Percentiles rank a stretch among this genome's conserved stretches.
Evolutionary conservation across 2,888 invertebrate genomes (phyloP).

Genomic region (Teinopalpus imperialis): DNA sequence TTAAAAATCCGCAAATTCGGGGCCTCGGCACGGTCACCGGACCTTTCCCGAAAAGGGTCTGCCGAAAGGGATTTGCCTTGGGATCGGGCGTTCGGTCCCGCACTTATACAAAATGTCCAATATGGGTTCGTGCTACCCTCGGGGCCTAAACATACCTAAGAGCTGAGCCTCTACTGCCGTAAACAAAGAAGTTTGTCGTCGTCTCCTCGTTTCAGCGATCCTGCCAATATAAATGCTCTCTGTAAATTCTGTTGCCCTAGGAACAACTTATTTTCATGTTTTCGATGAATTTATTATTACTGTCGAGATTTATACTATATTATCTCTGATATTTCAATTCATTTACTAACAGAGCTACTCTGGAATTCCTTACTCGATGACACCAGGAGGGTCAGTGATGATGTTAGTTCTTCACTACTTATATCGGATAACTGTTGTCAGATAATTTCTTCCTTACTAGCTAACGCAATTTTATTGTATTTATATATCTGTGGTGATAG

Average conservation of each 20-base stretch:
- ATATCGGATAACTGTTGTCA: no score
- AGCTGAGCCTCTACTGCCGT: conserved; percentile 49
- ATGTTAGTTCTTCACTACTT: no score
- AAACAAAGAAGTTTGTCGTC: conserved; percentile 77
- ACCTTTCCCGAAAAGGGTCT: conserved; percentile 75
- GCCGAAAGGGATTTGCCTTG: conserved; percentile 79
- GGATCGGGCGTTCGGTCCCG: conserved; percentile 70
- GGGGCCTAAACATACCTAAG: conserved; percentile 66
- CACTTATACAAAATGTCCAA: conserved; percentile 82
- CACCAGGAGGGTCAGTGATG: no score
- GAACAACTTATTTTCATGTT: no score
- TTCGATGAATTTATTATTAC: no score
- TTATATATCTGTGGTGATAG: no score
- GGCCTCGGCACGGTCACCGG: conserved; percentile 68
- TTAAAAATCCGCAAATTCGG: conserved; percentile 82
- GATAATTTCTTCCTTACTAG: no score
- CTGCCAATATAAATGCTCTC: conserved; percentile 40
- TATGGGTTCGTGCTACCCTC: conserved; percentile 58
- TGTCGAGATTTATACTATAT: no score
- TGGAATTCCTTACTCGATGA: no score
- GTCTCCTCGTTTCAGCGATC: conserved; percentile 50
- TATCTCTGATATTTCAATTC: no score
- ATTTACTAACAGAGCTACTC: no score
- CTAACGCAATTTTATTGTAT: no score
- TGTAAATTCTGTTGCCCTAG: conserved; percentile 20